Evolutionary conservation across 2,888 invertebrate genomes (phyloP).

Genomic region (Acronicta leporina): DNA sequence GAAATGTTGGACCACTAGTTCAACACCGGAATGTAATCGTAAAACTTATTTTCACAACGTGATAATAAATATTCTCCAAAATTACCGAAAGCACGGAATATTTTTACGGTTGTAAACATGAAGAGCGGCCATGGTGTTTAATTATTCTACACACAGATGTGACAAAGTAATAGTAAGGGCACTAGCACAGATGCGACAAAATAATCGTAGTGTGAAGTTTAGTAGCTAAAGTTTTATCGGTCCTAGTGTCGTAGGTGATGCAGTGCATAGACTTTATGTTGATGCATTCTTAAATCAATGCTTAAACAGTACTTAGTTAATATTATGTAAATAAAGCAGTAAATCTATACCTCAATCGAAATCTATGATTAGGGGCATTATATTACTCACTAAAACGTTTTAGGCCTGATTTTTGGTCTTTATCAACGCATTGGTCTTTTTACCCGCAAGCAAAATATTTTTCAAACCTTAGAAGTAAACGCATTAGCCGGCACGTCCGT

Average conservation of each 20-base stretch:
- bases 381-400: too few species aligned
- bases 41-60: slow-evolving; percentile 56
- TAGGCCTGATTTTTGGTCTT: neutral
- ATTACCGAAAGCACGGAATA: slow-evolving; percentile 44
- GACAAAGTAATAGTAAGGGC: slow-evolving; percentile 8
- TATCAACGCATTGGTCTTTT: slow-evolving; percentile 7
- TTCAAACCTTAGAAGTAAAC: slow-evolving; percentile 7
- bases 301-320: too few species aligned
- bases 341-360: too few species aligned
- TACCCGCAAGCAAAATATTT: neutral
- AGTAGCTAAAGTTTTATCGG: neutral
- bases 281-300: too few species aligned
- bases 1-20: slow-evolving; percentile 47
- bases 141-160: slow-evolving; percentile 9
- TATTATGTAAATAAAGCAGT: too few species aligned
- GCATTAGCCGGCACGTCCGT: slow-evolving; percentile 37
- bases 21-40: slow-evolving; percentile 53
- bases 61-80: slow-evolving; percentile 51
- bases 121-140: slow-evolving; percentile 28
- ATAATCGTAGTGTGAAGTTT: neutral
- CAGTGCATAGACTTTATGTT: too few species aligned
- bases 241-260: neutral
- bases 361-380: too few species aligned
- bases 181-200: slow-evolving; percentile 1
- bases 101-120: slow-evolving; percentile 17